phyloP scores from a whole-genome alignment of 1,140 invertebrate genomes.

The Hyles vespertilio region DNA sequence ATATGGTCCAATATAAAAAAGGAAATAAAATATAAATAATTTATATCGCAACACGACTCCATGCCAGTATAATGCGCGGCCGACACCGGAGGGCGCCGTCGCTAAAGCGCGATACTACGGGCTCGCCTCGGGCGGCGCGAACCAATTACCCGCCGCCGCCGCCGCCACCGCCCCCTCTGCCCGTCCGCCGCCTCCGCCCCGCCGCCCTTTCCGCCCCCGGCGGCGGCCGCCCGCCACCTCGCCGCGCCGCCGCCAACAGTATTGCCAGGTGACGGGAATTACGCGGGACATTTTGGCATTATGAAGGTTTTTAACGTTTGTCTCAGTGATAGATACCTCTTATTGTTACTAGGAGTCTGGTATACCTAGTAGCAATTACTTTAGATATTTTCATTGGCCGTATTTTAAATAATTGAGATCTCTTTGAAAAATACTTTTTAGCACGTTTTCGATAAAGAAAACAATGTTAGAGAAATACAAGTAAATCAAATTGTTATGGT shows the following conservation, averaged over 20 bases:
- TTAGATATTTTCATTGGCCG: too few species aligned
- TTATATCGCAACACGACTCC: conserved; percentile 31
- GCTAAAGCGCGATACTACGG: conserved; percentile 78
- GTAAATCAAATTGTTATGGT: too few species aligned
- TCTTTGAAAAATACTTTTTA: too few species aligned
- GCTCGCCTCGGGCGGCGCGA: conserved; percentile 74
- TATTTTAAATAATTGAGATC: too few species aligned
- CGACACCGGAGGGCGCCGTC: conserved; percentile 72
- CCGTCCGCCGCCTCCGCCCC: conserved; percentile 39
- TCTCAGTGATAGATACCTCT: too few species aligned
- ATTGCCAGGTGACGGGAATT: too few species aligned
- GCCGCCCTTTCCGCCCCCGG: conserved; percentile 23
- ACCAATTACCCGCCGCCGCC: conserved; percentile 72
- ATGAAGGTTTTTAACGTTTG: too few species aligned
- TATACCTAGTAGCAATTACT: too few species aligned
- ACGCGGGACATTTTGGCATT: conserved; percentile 2
- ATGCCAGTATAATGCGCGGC: conserved; percentile 30
- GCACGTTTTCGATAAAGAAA: too few species aligned
- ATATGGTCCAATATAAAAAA: conserved; percentile 10
- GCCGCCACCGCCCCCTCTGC: conserved; percentile 35
- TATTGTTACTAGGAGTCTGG: too few species aligned
- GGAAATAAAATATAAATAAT: conserved; percentile 24
- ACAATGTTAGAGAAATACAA: too few species aligned
- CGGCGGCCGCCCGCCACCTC: conserved; percentile 13
- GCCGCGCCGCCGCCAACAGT: conserved; percentile 1